Evolutionary conservation across 2,888 invertebrate species (phyloP).

Genomic region (Antitype chi): DNA sequence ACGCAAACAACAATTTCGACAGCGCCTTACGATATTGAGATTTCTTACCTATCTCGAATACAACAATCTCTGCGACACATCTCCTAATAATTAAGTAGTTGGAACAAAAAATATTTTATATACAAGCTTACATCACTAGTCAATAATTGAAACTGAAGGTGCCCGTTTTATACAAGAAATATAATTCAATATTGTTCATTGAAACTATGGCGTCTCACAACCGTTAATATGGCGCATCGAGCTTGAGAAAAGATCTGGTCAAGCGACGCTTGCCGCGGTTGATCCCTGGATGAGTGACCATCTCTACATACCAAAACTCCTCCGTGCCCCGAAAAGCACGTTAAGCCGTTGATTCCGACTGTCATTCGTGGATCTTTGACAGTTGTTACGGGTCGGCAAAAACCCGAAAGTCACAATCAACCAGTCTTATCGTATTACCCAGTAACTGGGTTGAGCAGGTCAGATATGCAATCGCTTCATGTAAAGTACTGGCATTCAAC

Average conservation of each 20-base stretch:
- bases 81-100: constrained; percentile 18
- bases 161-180: constrained; percentile 47
- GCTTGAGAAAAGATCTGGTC: neutral
- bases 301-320: neutral
- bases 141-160: constrained; percentile 52
- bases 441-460: neutral
- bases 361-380: neutral
- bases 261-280: neutral
- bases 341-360: neutral
- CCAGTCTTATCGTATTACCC: neutral
- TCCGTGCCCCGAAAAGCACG: neutral
- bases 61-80: constrained; percentile 20
- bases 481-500: neutral
- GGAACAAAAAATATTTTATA: constrained; percentile 29
- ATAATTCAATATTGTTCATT: constrained; percentile 56
- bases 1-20: neutral
- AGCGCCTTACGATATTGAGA: constrained; percentile 17
- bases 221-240: neutral
- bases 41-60: constrained; percentile 42
- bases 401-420: neutral
- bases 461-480: neutral
- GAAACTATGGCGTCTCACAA: constrained; percentile 5
- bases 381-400: neutral
- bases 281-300: neutral
- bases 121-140: constrained; percentile 56